Percentiles rank a stretch among this genome's conserved stretches.
Conservation (phyloP, 2,888 invertebrate genomes). For the Diarsia mendica region DNA sequence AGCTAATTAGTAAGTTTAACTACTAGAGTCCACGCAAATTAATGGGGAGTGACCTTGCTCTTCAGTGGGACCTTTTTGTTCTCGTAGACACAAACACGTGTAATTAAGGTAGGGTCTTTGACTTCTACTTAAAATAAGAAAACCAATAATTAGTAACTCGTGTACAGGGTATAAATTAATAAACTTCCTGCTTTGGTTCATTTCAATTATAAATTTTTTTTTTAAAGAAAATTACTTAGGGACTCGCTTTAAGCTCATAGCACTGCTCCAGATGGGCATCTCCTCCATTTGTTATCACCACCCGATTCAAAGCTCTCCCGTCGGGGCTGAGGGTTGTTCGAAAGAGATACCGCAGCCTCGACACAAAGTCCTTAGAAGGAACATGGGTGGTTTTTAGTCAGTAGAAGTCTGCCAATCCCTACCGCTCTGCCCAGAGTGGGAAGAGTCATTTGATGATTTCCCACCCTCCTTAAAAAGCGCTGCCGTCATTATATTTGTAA, state of each 20-base stretch:
- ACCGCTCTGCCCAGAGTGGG: too few species aligned
- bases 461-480: too few species aligned
- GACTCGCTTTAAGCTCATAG: not conserved
- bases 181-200: not conserved
- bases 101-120: not conserved
- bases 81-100: not conserved
- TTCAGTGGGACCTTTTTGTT: not conserved
- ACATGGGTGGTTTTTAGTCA: too few species aligned
- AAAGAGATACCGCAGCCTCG: too few species aligned
- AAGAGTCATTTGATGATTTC: too few species aligned
- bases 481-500: too few species aligned
- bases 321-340: too few species aligned
- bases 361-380: too few species aligned
- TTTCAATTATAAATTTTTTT: not conserved
- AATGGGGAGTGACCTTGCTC: not conserved
- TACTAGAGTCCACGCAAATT: not conserved
- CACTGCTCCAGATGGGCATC: not conserved
- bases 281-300: not conserved
- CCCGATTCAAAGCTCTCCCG: too few species aligned
- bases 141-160: not conserved
- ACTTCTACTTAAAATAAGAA: not conserved
- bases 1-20: constrained; percentile 45
- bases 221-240: not conserved
- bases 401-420: too few species aligned
- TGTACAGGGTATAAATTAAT: not conserved